Conservation (phyloP, 2,888 invertebrate species). For the Molanna angustata region DNA sequence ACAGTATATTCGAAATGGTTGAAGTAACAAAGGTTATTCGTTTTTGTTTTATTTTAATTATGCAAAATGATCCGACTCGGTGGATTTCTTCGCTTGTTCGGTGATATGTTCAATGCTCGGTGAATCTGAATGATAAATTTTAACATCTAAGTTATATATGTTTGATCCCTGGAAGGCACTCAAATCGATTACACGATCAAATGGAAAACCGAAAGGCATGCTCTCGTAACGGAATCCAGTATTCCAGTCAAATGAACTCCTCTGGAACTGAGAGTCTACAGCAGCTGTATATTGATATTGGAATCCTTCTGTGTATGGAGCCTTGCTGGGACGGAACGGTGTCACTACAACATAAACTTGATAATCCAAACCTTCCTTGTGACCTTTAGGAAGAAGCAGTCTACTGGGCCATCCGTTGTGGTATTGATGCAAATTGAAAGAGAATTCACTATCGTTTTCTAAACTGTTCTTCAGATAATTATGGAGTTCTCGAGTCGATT, state of each 20-base stretch:
- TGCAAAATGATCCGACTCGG: no score
- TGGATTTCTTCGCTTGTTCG: no score
- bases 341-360: constrained; percentile 63
- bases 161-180: constrained; percentile 62
- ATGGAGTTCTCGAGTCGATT: constrained; percentile 58
- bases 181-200: constrained; percentile 65
- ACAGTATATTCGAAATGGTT: no score
- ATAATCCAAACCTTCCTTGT: constrained; percentile 62
- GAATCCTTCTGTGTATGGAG: constrained; percentile 40
- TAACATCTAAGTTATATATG: constrained; percentile 62
- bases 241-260: constrained; percentile 41
- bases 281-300: constrained; percentile 36
- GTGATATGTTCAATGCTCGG: no score
- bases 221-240: constrained; percentile 56
- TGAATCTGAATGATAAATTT: constrained; percentile 59
- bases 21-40: no score
- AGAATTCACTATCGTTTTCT: constrained; percentile 51
- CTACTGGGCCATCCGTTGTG: constrained; percentile 65
- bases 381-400: constrained; percentile 70
- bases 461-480: constrained; percentile 54
- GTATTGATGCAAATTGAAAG: constrained; percentile 52
- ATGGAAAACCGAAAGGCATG: constrained; percentile 70
- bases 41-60: no score
- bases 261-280: constrained; percentile 45
- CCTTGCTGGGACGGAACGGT: constrained; percentile 49